Base-by-base conservation (phyloP, 2,797 vertebrate species). In the Paguma larvata region DNA sequence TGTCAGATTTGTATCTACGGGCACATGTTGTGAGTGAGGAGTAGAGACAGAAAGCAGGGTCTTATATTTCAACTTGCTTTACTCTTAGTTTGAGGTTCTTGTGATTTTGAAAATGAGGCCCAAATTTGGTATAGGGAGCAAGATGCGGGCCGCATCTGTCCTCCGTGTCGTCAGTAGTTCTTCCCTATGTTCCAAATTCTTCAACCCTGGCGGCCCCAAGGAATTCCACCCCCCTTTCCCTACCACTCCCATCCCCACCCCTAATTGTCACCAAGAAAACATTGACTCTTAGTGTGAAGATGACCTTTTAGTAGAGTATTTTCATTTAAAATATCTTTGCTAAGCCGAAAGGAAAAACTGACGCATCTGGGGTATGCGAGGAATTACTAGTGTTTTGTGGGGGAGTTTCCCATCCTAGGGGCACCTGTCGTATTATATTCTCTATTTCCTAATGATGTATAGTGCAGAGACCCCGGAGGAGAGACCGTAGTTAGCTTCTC, bases 1-100 rank as follows among this genome's bases (percentile, higher is more conserved):
- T 23, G 38, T 78, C 68, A 84, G 48, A 72, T 44, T 92, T 97
- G 94, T 96, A 77, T 87, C n/a, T 89, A 34, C 23, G 2, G 13
- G 48, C 18, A 23, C n/a, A 63, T 32, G 46, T 30, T 84, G 21
- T 34, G 18, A 72, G 4, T 19, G 21, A 80, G 86, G 44, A 62
- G 4, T 15, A 72, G 10, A 18, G 9, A 56, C 84, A 92, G 51
- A 53, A 89, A 87, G 30, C 19, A 79, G 44, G 23, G 41, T 78
- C 32, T 95, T 77, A 16, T 32, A 46, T 88, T 97, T 68, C 62
- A 48, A n/a, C 0, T 25, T 73, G 48, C 16, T 85, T 82, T 82
- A 48, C n/a, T 18, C 51, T 83, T 86, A 19, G 62, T 88, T 72
- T 68, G 79, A 82, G 15, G 30, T 13, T 38, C 63, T 80, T 85